Base-by-base conservation (phyloP, 1,140 invertebrate genomes). In the Acyrthosiphon pisum region DNA sequence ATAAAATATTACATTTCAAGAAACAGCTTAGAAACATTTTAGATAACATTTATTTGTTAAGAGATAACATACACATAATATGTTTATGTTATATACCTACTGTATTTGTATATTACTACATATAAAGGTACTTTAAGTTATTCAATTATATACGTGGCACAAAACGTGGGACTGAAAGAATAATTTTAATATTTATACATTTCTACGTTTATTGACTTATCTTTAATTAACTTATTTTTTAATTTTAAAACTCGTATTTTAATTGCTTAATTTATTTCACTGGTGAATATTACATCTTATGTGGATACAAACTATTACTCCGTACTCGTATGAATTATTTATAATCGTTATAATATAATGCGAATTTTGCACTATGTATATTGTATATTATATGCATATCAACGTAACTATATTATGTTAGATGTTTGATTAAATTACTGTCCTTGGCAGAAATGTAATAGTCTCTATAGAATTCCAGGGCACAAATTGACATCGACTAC, bases 401-500 rank as follows among this genome's bases (percentile, higher is more conserved):
- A 50, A 88, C 18, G 86, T 48, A 48, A 88, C 30, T 48, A 84
- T 84, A 87, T 41, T 84, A 88, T 88, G 20, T 91, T n/a, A 91
- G 56, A 91, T 46, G 11, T 44, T 48, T 88, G 44, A 88, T 88
- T 88, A 88, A 88, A 88, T 50, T 26, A 35, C 14, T 48, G 37
- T 30, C 20, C 46, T 41, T 37, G 2, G 35, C 20, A 37, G 18
- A 37, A 37, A 83, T 37, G 35, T 83, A 83, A 37, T 37, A 37
- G 76, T 83, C 76, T 83, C 35, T 83, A 37, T 35, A 37, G 35
- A 83, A 76, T 83, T 83, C 3, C 23, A 44, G 37, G 1, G 37
- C 83, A 23, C 83, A 84, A 84, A 84, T 41, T 84, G 23, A 84
- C 9, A 84, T 84, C 37, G 37, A 44, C 41, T 23, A 11, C 76